Evolutionary conservation across 2,888 invertebrate genomes (phyloP), one percentile per base, ranked within the genome.

Genomic region (Pseudanteris insignis): DNA sequence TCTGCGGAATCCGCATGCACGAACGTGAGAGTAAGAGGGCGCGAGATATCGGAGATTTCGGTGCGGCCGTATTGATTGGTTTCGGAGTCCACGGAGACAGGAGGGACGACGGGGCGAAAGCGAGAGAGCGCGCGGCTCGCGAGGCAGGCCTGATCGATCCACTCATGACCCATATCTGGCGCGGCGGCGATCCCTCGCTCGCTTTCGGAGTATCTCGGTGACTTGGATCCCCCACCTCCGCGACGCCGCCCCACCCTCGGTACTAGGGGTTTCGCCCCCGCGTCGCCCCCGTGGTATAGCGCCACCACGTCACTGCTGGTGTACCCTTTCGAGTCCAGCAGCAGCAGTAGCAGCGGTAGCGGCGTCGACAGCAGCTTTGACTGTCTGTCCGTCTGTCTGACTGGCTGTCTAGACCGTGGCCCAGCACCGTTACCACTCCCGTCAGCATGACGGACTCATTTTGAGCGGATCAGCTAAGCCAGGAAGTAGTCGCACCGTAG

Each of bases 121-220:
- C 81, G 78, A 70, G 83, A 83, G 47, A 82, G 63, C 51, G 62
- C 65, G 54, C 48, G 54, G 53, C 67, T 66, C 66, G 67, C 66
- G 57, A 66, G 63, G 61, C 72, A 68, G 70, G 70, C 70, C 73
- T 72, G 70, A 79, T 79, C 78, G 79, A 78, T 79, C 78, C 75
- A 67, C 65, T 72, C 76, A 75, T 78, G 78, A 78, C 79, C 78
- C 75, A 79, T 76, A 78, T 79, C 77, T 72, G 74, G 69, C 64
- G 37, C 59, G 37, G 41, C 44, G 29, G 53, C 55, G 29, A 55
- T 48, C 53, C 47, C 63, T 63, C 62, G 53, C 59, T 50, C 54
- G 46, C 47, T 50, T 59, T 59, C 60, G 62, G 38, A 41, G 44
- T 54, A 44, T 55, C 48, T 58, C 60, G 41, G 48, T 36, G 53